These are phyloP conservation scores for Gobionotothen gibberifrons DNA, from an alignment of 2,797 vertebrate genomes.

Conservation along the genomic window DNA sequence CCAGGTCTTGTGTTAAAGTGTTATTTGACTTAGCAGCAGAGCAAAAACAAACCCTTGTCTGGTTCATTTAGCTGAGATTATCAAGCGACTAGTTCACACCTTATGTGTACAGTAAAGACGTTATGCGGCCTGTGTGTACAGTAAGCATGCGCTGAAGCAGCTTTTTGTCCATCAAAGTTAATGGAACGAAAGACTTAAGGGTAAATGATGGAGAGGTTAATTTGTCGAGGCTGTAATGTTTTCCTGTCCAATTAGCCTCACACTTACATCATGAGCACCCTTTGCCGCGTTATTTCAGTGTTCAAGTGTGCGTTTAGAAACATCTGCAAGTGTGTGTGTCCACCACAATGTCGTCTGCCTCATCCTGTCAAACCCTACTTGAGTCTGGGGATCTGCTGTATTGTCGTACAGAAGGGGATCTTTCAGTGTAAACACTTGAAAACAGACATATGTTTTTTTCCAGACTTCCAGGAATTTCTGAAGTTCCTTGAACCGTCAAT, in stretches of 20 bases:
- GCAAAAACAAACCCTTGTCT: constrained; percentile 63
- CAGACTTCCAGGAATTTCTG: constrained; percentile 59
- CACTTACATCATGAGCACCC: constrained; percentile 32
- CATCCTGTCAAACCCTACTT: not conserved
- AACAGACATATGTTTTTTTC: constrained; percentile 41
- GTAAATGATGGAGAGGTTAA: constrained; percentile 47
- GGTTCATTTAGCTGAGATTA: constrained; percentile 51
- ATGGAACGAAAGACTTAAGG: constrained; percentile 37
- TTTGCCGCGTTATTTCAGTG: not conserved
- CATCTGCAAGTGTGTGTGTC: not conserved
- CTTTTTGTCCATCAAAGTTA: constrained; percentile 39
- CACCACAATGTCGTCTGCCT: not conserved
- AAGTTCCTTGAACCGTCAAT: constrained; percentile 52
- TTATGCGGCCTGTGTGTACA: constrained; percentile 41
- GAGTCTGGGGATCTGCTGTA: not conserved
- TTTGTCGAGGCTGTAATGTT: constrained; percentile 40
- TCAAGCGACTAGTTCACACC: constrained; percentile 47
- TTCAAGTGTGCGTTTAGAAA: not conserved
- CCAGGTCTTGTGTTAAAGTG: constrained; percentile 41
- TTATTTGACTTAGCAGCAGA: constrained; percentile 51
- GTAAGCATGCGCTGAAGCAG: constrained; percentile 31
- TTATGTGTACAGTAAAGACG: constrained; percentile 34
- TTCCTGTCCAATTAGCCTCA: constrained; percentile 43
- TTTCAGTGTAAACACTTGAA: constrained; percentile 27
- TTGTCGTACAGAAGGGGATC: constrained; percentile 10